phyloP scores from a whole-genome alignment of 2,113 vertebrate species.

The Solea solea region DNA sequence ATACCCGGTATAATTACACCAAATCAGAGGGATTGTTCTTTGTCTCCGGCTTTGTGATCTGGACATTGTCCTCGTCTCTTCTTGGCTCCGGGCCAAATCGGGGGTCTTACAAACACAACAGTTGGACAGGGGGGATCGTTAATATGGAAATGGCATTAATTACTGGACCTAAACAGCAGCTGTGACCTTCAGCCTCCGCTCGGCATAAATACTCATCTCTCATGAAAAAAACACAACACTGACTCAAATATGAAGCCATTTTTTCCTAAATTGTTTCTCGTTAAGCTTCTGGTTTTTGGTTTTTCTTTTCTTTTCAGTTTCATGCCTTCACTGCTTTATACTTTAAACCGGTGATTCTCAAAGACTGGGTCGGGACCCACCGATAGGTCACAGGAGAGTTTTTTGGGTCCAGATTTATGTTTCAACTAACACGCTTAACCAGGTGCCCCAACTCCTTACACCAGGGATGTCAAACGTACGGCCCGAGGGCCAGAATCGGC shows the following conservation, averaged over 20 bases:
- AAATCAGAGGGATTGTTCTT: conserved; percentile 69
- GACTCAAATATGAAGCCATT: conserved; percentile 23
- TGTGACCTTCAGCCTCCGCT: conserved; percentile 65
- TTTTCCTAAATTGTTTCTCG: neutral
- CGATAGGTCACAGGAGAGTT: too few species aligned
- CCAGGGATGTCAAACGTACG: too few species aligned
- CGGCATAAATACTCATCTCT: conserved; percentile 55
- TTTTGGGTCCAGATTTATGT: too few species aligned
- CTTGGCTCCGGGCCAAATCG: conserved; percentile 61
- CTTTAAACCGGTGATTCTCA: neutral
- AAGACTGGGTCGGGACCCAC: too few species aligned
- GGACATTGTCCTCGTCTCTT: conserved; percentile 67
- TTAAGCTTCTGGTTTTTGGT: neutral
- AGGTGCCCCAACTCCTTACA: too few species aligned
- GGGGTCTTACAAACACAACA: conserved; percentile 58
- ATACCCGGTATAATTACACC: conserved; percentile 64
- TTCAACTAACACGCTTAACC: too few species aligned
- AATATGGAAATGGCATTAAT: conserved; percentile 78
- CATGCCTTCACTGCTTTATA: neutral
- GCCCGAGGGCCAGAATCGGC: too few species aligned
- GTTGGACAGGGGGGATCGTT: conserved; percentile 30
- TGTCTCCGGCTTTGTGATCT: conserved; percentile 71
- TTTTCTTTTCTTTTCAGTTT: conserved; percentile 2
- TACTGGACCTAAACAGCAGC: conserved; percentile 69
- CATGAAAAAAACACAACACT: conserved; percentile 6